phyloP scores from a whole-genome alignment of 2,888 invertebrate genomes.

The Steinernema scapterisci region DNA sequence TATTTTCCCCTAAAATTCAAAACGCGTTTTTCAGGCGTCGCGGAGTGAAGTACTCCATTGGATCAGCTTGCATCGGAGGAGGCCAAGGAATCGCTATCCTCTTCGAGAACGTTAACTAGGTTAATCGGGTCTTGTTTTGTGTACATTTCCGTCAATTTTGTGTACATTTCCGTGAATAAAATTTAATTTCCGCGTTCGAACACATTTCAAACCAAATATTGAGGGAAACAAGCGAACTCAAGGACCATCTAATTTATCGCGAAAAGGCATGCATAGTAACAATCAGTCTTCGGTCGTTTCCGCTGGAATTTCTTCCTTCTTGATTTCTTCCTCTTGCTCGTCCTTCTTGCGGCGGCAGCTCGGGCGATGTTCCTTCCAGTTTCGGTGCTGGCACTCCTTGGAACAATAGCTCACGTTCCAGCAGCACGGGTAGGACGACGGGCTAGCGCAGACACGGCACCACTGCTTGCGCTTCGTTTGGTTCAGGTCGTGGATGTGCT shows the following conservation, averaged over 20 bases:
- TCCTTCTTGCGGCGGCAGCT: background rate
- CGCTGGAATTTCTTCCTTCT: no score
- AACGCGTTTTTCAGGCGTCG: slow-evolving; percentile 47
- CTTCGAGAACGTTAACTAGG: slow-evolving; percentile 74
- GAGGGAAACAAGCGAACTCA: no score
- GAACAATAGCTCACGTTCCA: slow-evolving; percentile 15
- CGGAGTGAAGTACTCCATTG: slow-evolving; percentile 78
- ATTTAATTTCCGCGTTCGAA: background rate
- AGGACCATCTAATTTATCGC: no score
- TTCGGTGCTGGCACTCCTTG: background rate
- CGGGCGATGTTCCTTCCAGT: background rate
- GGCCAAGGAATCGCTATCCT: slow-evolving; percentile 96
- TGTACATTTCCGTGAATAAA: background rate
- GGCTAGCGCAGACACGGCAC: background rate
- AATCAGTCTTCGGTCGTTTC: no score
- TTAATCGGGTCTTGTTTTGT: slow-evolving; percentile 49
- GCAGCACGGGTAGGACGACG: background rate
- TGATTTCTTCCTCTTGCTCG: background rate
- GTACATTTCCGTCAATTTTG: background rate
- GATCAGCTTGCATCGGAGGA: slow-evolving; percentile 96
- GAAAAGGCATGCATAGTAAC: no score
- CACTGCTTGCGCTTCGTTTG: background rate
- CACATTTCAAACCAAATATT: no score
- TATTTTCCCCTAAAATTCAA: background rate
- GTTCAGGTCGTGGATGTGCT: background rate